Conservation (phyloP, 2,888 invertebrate species). For the Seira sanloemensis region DNA sequence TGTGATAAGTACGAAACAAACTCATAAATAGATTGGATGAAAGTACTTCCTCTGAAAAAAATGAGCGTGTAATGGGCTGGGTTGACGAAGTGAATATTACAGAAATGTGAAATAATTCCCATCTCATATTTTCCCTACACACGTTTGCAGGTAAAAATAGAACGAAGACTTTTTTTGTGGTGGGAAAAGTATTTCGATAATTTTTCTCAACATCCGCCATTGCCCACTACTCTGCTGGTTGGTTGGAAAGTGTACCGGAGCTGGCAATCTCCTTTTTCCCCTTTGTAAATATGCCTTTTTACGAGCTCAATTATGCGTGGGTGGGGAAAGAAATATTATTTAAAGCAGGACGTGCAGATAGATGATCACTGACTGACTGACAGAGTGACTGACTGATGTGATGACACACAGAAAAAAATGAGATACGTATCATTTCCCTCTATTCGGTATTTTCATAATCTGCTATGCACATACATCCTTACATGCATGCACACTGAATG, state of each 20-base stretch:
- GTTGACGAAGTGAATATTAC: not conserved
- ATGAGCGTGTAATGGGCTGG: not conserved
- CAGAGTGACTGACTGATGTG: constrained; percentile 12
- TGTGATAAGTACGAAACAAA: too few species aligned
- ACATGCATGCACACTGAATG: not conserved
- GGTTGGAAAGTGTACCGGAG: not conserved
- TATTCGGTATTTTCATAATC: not conserved
- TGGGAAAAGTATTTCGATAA: not conserved
- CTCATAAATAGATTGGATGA: too few species aligned
- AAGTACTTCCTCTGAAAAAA: too few species aligned
- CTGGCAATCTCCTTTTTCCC: not conserved
- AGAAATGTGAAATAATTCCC: not conserved
- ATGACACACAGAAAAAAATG: constrained; percentile 13
- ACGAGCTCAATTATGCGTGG: constrained; percentile 23
- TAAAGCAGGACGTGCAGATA: constrained; percentile 23
- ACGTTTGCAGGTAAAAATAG: constrained; percentile 44
- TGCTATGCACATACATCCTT: not conserved
- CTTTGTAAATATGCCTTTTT: not conserved
- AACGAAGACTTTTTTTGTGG: not conserved
- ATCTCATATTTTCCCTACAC: not conserved
- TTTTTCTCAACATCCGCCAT: constrained; percentile 5
- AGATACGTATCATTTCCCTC: not conserved
- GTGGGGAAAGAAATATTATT: constrained; percentile 17
- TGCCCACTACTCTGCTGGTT: not conserved
- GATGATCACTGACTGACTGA: constrained; percentile 39